A percentile compares a stretch with the other conserved stretches of the same genome.
phyloP scores from a whole-genome alignment of 2,888 invertebrate species.

The Blera fallax region DNA sequence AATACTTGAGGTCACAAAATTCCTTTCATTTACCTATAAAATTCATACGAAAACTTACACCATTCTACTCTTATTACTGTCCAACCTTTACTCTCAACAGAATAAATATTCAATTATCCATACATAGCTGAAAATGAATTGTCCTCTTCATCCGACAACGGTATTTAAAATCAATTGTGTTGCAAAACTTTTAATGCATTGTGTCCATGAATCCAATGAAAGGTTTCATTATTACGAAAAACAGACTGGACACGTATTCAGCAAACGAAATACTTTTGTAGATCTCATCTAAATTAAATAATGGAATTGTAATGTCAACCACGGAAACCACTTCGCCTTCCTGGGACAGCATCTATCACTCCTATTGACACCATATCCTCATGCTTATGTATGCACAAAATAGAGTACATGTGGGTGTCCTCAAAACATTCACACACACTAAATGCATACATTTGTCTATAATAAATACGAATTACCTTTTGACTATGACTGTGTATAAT shows the following conservation, averaged over 20 bases:
- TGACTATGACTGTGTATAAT: not conserved
- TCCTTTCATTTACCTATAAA: too few relatives aligned
- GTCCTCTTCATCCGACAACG: not conserved
- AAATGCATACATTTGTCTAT: too few relatives aligned
- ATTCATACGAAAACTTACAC: too few relatives aligned
- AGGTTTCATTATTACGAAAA: not conserved
- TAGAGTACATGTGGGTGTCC: not conserved
- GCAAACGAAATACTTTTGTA: not conserved
- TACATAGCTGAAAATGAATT: not conserved
- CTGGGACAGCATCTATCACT: not conserved
- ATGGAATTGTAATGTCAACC: slow-evolving; percentile 25
- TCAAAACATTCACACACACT: not conserved
- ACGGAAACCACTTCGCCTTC: slow-evolving; percentile 11
- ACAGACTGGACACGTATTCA: not conserved
- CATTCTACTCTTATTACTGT: too few relatives aligned
- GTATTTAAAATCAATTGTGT: not conserved
- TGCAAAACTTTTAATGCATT: not conserved
- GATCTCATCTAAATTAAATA: slow-evolving; percentile 20
- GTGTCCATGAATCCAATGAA: not conserved
- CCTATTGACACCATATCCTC: not conserved
- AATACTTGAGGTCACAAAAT: too few relatives aligned
- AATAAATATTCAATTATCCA: not conserved
- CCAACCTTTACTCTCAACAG: not conserved
- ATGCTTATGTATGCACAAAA: not conserved
- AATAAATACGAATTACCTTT: not conserved